Evolutionary conservation across 2,888 invertebrate genomes (phyloP).

Genomic region (Eupithecia dodoneata): DNA sequence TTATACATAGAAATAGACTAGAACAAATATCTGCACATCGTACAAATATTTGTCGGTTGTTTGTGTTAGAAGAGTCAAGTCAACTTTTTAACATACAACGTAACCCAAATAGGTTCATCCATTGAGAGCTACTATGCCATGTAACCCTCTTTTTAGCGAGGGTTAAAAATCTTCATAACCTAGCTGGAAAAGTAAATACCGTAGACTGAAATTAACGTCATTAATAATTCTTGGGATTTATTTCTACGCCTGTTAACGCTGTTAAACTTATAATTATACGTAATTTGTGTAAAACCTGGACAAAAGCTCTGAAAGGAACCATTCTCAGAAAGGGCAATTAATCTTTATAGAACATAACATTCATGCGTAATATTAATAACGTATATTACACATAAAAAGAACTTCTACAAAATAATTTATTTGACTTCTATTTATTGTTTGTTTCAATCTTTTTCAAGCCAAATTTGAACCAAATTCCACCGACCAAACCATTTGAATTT

Average conservation of each 20-base stretch:
- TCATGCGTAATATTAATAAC: neutral
- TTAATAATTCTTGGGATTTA: neutral
- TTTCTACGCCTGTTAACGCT: neutral
- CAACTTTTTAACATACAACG: neutral
- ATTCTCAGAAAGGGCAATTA: neutral
- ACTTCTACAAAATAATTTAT: neutral
- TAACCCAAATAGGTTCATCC: neutral
- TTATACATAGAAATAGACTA: no score
- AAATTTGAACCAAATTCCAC: neutral
- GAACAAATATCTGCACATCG: no score
- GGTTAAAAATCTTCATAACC: neutral
- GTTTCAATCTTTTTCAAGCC: neutral
- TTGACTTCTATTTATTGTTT: no score
- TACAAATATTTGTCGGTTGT: no score
- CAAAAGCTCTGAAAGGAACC: neutral
- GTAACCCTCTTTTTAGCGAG: neutral
- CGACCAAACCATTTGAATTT: no score
- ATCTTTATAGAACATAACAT: neutral
- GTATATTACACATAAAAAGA: neutral
- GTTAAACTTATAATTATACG: conserved; percentile 4
- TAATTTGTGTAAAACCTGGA: neutral
- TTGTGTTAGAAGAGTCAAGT: neutral
- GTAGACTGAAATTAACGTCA: neutral
- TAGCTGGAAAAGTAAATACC: neutral
- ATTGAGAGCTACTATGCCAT: neutral